Conservation (phyloP, 2,888 invertebrate genomes). For the Cephus sareptanus region DNA sequence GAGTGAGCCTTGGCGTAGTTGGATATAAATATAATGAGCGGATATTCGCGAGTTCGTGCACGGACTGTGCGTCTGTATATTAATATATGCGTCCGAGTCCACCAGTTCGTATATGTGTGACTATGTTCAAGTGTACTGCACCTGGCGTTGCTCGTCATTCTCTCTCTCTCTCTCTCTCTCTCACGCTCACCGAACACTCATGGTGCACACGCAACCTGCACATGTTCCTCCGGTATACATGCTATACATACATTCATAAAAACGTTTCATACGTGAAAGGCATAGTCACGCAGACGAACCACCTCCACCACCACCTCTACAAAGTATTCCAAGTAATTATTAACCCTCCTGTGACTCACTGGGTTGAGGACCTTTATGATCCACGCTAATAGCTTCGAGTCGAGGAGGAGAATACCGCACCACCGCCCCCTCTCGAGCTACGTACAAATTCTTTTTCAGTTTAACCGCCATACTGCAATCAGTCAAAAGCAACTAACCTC, state of each 20-base stretch:
- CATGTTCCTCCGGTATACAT: conserved; percentile 2
- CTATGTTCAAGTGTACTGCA: conserved; percentile 28
- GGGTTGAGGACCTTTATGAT: conserved; percentile 57
- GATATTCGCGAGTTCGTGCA: conserved; percentile 33
- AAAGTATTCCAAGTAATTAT: conserved; percentile 39
- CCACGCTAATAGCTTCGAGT: conserved; percentile 45
- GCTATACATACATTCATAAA: conserved; percentile 4
- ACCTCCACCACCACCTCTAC: conserved; percentile 4
- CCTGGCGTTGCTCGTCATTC: conserved; percentile 47
- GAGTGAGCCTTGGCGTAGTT: conserved; percentile 29
- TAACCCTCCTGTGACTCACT: conserved; percentile 51
- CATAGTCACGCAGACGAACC: not conserved
- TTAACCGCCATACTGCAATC: not conserved
- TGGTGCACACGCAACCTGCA: conserved; percentile 26
- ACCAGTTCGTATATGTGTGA: conserved; percentile 31
- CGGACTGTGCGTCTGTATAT: not conserved
- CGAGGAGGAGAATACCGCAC: not conserved
- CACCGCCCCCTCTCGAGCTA: not conserved
- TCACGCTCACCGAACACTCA: not conserved
- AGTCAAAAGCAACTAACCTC: not conserved
- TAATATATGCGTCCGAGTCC: not conserved
- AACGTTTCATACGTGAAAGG: conserved; percentile 3
- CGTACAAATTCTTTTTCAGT: not conserved
- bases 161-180: conserved; percentile 4
- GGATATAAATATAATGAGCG: conserved; percentile 50